Base-by-base conservation (phyloP, 2,888 invertebrate genomes). In the Hypena proboscidalis region DNA sequence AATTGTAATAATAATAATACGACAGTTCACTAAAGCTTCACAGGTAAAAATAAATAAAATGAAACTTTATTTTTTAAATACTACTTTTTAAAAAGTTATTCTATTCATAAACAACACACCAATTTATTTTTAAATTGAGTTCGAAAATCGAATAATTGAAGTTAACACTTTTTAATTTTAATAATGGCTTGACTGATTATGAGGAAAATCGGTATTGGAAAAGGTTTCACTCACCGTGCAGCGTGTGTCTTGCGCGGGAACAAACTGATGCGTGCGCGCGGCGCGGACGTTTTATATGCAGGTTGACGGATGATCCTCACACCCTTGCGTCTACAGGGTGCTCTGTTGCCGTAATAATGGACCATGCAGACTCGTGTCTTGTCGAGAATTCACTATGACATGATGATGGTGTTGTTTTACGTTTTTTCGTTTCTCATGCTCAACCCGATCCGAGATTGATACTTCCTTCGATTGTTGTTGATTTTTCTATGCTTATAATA, bases 251-350 rank as follows among this genome's bases (percentile, higher is more conserved):
- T 73, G 69, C 70, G 71, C 77, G 67, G 80, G 80, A 84, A 88
- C 89, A 67, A 83, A 89, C 88, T 90, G 89, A 80, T 81, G 88
- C 80, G 83, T 69, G 54, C 56, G 75, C 76, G 78, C 59, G 34
- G 51, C 55, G 73, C 76, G 57, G 33, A 40, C 67, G 81, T 81
- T 84, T 83, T 90, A 90, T 90, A 90, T 81, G 71, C 80, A 81
- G 85, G 83, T 80, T 35, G 54, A 58, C 45, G 47, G 59, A 48
- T 58, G 58, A 63, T 60, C 50, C 57, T 63, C 53, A 63, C 80
- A 77, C 80, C 78, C 79, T 74, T 47, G 48, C 36, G 13, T 27
- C 29, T 26, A 47, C 48, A 40, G 67, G 70, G 67, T 70, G 39
- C n/a, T n/a, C n/a, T n/a, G n/a, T 47, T 45, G 40, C 48, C 39